A percentile compares a stretch with the other conserved stretches of the same genome.
These are phyloP conservation scores for Timema podura DNA, from an alignment of 2,888 invertebrate species.

Conservation along the genomic window DNA sequence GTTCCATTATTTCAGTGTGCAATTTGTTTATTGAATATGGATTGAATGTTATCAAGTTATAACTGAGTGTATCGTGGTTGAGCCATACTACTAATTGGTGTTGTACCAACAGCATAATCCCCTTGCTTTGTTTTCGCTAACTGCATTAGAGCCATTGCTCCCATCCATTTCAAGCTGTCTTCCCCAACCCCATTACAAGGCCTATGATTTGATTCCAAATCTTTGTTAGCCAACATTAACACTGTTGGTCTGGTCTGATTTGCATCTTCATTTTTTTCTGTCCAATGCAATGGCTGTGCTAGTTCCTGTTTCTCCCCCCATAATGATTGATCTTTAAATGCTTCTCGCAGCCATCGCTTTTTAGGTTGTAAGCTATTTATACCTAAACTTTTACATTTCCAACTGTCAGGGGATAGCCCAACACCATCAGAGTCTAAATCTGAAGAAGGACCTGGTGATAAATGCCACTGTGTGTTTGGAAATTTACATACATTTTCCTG, in stretches of 20 bases:
- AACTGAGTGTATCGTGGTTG: slow-evolving; percentile 30
- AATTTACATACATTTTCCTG: slow-evolving; percentile 43
- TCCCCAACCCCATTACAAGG: slow-evolving; percentile 35
- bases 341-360: slow-evolving; percentile 58
- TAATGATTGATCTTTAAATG: slow-evolving; percentile 44
- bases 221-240: slow-evolving; percentile 41
- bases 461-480: slow-evolving; percentile 14
- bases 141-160: slow-evolving; percentile 59
- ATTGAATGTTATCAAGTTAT: slow-evolving; percentile 8
- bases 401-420: slow-evolving; percentile 5
- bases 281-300: slow-evolving; percentile 53
- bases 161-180: slow-evolving; percentile 52
- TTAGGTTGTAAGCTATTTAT: slow-evolving; percentile 48
- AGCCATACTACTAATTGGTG: slow-evolving; percentile 24
- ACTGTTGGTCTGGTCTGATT: slow-evolving; percentile 54
- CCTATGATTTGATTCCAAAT: slow-evolving; percentile 8
- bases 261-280: slow-evolving; percentile 37
- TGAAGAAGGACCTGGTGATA: not conserved
- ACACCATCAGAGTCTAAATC: slow-evolving; percentile 10
- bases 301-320: slow-evolving; percentile 43
- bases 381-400: not conserved
- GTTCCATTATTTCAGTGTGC: too few species aligned
- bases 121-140: slow-evolving; percentile 43
- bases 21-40: too few species aligned
- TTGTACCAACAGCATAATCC: slow-evolving; percentile 1